Evolutionary conservation across 1,140 invertebrate genomes (phyloP), one percentile per base, ranked within the genome.

Genomic region (Polypedilum pembai): DNA sequence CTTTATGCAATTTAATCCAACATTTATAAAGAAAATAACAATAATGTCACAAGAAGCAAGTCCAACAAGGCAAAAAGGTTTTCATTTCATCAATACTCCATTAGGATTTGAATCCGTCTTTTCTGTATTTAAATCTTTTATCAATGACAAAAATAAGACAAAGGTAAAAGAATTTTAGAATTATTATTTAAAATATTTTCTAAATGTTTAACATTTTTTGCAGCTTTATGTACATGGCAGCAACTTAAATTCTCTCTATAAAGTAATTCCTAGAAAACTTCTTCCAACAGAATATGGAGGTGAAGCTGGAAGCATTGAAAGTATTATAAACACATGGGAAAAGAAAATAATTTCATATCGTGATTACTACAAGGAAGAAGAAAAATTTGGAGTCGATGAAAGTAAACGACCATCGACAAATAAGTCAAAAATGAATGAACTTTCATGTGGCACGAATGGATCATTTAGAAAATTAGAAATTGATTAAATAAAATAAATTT

Each of bases 361-460:
- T 12, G 41, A 74, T 21, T 45, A 41, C 7, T 74, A 86, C 74
- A 74, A 84, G 21, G 83, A 84, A 21, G 83, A 85, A 15, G 84
- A 83, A 40, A 80, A 84, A 75, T 86, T 84, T 76, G 82, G 83
- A 18, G 81, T 83, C 2, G 81, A 87, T 76, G 87, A 89, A 77
- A 84, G 81, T n/a, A 83, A 85, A 74, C 80, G 87, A n/a, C 82
- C 83, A 8, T 81, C 82, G 15, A 83, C 83, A 74, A 84, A 82
- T 17, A 76, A 82, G 7, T 69, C 65, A 69, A 69, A 69, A 20
- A 69, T 21, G 20, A 21, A 18, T 20, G 81, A 83, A 41, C 83
- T 83, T 69, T 78, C 86, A 74, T 88, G 87, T 74, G 87, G 86
- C 4, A 75, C 86, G 12, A 84, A 87, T 75, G 87, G 86, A 18